A percentile compares a stretch with the other conserved stretches of the same genome.
phyloP scores from a whole-genome alignment of 2,888 invertebrate genomes.

The Drosophila neonasuta region DNA sequence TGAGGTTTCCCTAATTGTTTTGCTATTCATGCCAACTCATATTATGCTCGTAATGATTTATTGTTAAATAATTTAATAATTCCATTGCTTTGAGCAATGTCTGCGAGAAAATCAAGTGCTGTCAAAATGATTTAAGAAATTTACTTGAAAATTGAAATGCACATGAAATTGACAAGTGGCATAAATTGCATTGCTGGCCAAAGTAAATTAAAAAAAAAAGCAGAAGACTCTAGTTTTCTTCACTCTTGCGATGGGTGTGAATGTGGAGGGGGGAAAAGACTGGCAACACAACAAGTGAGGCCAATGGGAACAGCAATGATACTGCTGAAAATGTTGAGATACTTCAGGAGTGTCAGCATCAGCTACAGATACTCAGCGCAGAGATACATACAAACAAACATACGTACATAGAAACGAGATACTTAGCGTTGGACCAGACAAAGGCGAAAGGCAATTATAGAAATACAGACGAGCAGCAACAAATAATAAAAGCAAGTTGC shows the following conservation, averaged over 20 bases:
- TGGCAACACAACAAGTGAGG: conserved; percentile 24
- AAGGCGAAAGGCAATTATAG: conserved; percentile 71
- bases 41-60: conserved; percentile 5
- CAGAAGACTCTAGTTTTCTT: not conserved
- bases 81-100: conserved; percentile 9
- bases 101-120: conserved; percentile 9
- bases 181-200: conserved; percentile 33
- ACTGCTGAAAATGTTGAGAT: conserved; percentile 49
- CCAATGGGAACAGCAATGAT: conserved; percentile 26
- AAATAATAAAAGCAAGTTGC: conserved; percentile 74
- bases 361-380: conserved; percentile 27
- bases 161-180: conserved; percentile 33
- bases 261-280: not conserved
- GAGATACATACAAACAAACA: not conserved
- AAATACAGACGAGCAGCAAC: conserved; percentile 68
- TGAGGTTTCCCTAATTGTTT: not conserved
- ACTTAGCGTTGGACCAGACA: conserved; percentile 61
- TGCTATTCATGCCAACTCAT: not conserved
- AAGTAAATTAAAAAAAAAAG: conserved; percentile 14
- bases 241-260: not conserved
- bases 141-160: conserved; percentile 28
- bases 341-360: conserved; percentile 36
- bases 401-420: conserved; percentile 37
- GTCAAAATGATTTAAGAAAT: conserved; percentile 20
- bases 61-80: conserved; percentile 27